phyloP scores from a whole-genome alignment of 2,888 invertebrate genomes.

The Drosophila mulleri region DNA sequence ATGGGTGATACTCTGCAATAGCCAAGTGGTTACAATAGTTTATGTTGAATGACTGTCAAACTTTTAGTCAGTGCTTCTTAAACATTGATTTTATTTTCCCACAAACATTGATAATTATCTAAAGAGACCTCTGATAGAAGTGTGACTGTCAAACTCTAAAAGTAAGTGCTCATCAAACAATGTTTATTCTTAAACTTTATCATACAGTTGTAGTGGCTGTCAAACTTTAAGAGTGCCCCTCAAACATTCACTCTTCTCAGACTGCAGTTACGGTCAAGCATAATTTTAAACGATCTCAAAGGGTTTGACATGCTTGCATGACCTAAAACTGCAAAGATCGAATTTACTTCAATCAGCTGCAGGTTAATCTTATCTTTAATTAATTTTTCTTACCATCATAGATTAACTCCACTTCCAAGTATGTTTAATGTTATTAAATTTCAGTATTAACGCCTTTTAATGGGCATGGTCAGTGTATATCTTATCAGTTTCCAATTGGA shows the following conservation, averaged over 20 bases:
- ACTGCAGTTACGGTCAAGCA: background rate
- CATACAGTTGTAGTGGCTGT: no score
- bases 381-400: background rate
- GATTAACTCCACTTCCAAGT: background rate
- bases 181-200: background rate
- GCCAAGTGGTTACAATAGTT: no score
- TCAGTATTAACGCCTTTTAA: background rate
- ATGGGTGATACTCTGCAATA: constrained; percentile 1
- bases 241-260: background rate
- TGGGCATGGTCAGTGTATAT: constrained; percentile 1
- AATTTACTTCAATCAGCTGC: background rate
- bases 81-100: no score
- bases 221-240: background rate
- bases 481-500: background rate
- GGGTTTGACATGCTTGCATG: background rate
- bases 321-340: background rate
- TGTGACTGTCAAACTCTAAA: background rate
- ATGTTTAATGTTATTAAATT: background rate
- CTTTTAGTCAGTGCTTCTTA: background rate
- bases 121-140: no score
- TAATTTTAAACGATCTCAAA: background rate
- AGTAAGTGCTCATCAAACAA: background rate
- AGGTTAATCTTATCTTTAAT: background rate
- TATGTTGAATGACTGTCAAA: background rate
- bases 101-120: no score